Conservation (phyloP, 2,888 invertebrate genomes). For the Chrysodeixis includens region DNA sequence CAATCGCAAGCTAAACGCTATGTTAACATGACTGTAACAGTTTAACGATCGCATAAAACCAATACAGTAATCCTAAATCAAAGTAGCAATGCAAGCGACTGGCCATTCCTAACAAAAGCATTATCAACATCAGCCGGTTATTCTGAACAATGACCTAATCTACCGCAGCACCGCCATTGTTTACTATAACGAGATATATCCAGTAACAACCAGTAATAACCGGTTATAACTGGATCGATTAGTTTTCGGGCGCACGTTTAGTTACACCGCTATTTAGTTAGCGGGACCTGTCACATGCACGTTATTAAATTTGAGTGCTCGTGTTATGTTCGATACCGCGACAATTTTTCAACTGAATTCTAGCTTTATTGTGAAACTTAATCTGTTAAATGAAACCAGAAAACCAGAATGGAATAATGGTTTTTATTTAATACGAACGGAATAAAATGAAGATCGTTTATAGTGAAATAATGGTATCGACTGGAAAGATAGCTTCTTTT, state of each 20-base stretch:
- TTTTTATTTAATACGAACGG: background rate
- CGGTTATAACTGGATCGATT: slow-evolving; percentile 27
- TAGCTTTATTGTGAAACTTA: slow-evolving; percentile 19
- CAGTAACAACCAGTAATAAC: slow-evolving; percentile 31
- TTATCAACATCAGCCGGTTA: slow-evolving; percentile 41
- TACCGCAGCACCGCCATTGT: slow-evolving; percentile 32
- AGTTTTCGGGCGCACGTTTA: slow-evolving; percentile 17
- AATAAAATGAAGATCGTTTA: background rate
- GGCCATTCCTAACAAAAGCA: slow-evolving; percentile 36
- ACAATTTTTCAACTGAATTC: slow-evolving; percentile 24
- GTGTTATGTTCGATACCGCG: slow-evolving; percentile 19
- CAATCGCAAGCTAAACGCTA: background rate
- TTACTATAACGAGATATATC: slow-evolving; percentile 40
- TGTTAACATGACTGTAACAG: background rate
- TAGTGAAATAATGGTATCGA: background rate
- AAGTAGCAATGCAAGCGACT: slow-evolving; percentile 9
- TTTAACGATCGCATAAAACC: background rate
- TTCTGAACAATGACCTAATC: slow-evolving; percentile 53
- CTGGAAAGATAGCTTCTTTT: background rate
- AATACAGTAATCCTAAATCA: slow-evolving; percentile 17
- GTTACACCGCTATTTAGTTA: slow-evolving; percentile 31
- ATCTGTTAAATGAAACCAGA: slow-evolving; percentile 8
- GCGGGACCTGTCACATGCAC: slow-evolving; percentile 40
- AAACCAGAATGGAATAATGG: slow-evolving; percentile 4
- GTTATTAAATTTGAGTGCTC: slow-evolving; percentile 22